Evolutionary conservation across 2,113 vertebrate species (phyloP).

Genomic region (Vulpes ferrilata): DNA sequence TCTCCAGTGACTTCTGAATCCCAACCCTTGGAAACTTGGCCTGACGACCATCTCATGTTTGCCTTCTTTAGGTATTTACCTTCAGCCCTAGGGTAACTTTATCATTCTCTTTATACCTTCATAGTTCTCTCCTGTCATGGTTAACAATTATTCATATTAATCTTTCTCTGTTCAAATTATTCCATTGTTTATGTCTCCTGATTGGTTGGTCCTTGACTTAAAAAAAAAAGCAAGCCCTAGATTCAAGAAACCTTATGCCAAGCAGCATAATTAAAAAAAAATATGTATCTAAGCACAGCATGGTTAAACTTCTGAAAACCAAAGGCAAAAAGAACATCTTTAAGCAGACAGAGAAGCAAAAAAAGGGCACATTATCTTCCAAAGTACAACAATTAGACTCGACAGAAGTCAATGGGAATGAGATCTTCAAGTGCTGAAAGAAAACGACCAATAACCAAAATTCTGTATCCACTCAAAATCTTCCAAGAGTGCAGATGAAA

Average conservation of each 20-base stretch:
- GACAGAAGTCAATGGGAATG: rapidly evolving
- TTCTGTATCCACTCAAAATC: background rate
- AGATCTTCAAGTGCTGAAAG: background rate
- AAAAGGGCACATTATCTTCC: background rate
- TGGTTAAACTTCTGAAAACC: background rate
- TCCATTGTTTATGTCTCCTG: background rate
- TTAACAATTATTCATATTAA: background rate
- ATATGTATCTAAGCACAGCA: background rate
- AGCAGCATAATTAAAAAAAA: background rate
- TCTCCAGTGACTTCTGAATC: background rate
- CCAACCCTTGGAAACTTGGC: background rate
- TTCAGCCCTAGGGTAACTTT: background rate
- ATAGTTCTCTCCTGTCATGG: background rate
- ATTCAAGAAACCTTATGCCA: background rate
- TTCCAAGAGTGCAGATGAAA: background rate
- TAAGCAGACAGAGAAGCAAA: too few relatives aligned
- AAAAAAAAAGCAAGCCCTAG: background rate
- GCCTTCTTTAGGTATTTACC: background rate
- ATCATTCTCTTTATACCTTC: background rate
- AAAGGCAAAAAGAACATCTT: background rate
- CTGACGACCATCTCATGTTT: rapidly evolving
- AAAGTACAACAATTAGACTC: background rate
- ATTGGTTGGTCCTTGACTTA: background rate
- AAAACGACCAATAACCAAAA: background rate
- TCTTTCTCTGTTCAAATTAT: background rate